A percentile compares a stretch with the other conserved stretches of the same genome.
Evolutionary conservation across 2,113 vertebrate species (phyloP).

Genomic region (Perca fluviatilis): DNA sequence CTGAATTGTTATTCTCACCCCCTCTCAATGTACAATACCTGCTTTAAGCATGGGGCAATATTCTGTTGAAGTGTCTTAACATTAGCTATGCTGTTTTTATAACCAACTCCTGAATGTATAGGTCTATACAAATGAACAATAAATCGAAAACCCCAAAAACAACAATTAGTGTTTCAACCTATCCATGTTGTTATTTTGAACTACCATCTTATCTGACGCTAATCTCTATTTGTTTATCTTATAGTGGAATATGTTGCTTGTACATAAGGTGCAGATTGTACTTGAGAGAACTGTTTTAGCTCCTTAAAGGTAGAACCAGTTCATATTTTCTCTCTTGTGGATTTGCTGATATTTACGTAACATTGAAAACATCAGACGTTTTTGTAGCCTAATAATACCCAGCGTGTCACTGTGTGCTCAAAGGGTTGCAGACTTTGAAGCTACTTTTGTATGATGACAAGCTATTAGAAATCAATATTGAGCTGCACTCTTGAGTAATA

Average conservation of each 20-base stretch:
- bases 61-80: background rate
- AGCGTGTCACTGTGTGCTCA: background rate
- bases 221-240: background rate
- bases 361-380: background rate
- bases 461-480: slow-evolving; percentile 12
- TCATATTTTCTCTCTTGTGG: background rate
- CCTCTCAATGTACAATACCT: background rate
- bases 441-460: background rate
- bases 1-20: slow-evolving; percentile 10
- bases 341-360: background rate
- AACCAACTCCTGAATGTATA: background rate
- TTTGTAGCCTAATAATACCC: background rate
- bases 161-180: background rate
- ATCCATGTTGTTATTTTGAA: background rate
- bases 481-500: background rate
- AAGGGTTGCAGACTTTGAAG: background rate
- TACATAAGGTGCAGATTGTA: background rate
- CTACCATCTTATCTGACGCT: background rate
- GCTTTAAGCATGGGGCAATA: background rate
- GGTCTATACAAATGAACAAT: background rate
- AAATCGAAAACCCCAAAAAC: background rate
- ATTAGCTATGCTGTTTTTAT: background rate
- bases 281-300: background rate
- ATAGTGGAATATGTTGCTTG: background rate
- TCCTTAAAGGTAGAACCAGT: background rate